phyloP scores from a whole-genome alignment of 2,113 vertebrate species.

The Myocastor coypus region DNA sequence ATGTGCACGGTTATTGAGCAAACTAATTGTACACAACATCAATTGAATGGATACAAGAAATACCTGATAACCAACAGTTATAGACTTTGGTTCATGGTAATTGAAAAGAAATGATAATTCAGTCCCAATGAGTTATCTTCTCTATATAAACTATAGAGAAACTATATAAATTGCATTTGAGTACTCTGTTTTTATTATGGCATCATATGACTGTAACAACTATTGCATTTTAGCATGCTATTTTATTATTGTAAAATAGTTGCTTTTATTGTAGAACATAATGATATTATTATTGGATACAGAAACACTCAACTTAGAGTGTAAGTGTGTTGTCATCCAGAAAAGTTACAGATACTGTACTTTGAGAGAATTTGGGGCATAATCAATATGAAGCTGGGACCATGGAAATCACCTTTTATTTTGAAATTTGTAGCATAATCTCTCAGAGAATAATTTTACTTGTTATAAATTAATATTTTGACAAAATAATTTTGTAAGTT shows the following conservation, averaged over 20 bases:
- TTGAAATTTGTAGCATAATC: neutral
- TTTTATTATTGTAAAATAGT: neutral
- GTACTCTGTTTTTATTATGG: neutral
- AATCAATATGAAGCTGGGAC: neutral
- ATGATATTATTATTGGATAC: neutral
- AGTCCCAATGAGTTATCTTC: neutral
- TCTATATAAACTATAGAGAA: too few relatives aligned
- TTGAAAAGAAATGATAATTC: neutral
- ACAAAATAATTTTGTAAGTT: neutral
- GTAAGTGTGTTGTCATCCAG: neutral
- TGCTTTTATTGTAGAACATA: neutral
- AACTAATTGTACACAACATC: neutral
- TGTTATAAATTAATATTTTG: conserved; percentile 3
- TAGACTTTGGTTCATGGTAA: neutral
- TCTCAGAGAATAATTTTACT: neutral
- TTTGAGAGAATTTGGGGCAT: neutral
- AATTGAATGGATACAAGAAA: neutral
- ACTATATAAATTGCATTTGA: neutral
- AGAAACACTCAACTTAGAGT: neutral
- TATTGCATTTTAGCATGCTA: neutral
- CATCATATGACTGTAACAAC: neutral
- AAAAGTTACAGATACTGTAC: neutral
- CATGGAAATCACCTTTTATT: neutral
- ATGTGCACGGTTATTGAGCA: conserved; percentile 18
- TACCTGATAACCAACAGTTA: neutral